Evolutionary conservation across 2,888 invertebrate genomes (phyloP), one percentile per base, ranked within the genome.

Genomic region (Corythucha ciliata): DNA sequence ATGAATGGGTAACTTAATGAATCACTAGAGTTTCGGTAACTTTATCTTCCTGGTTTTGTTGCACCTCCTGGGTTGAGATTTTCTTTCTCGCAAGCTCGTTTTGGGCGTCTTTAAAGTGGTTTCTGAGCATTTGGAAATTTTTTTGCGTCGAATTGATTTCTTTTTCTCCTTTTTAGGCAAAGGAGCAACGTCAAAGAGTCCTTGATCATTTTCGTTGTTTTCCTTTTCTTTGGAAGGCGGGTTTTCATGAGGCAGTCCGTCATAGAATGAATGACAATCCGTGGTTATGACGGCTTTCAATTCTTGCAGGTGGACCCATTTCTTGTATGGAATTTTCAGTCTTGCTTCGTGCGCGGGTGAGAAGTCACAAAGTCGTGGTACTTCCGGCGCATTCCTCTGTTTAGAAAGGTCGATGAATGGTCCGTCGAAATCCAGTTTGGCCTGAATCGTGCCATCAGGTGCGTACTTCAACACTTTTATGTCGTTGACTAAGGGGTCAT

Each of bases 251-350:
- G 39, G 39, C 18, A 39, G 39, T 5, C 5, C 4, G 39, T 39
- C 39, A 16, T 39, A 39, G 12, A 39, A 39, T 8, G 16, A 5
- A 12, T 39, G 39, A 16, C 39, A 39, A 21, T 39, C 16, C 5
- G 39, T 39, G 16, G 16, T 16, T 20, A 39, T 39, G 4, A 39
- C 7, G 5, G 39, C n/a, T 21, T 39, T 39, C 21, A 39, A 21
- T 39, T 39, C 20, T 21, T 39, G 39, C 4, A 39, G 39, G 21
- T 39, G 39, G 39, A 20, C 7, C 20, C 16, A 39, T 21, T 39
- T 39, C 18, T n/a, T 39, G 6, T 39, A 21, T 5, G 6, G 39
- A 39, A 39, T 39, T 39, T 39, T 39, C 6, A 39, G 18, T 6
- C 20, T 16, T 5, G 39, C 20, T 20, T 39, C 39, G 10, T 34